Percentiles rank a stretch among this genome's conserved stretches.
phyloP scores from a whole-genome alignment of 1,140 invertebrate species.

The Armadillidium nasatum region DNA sequence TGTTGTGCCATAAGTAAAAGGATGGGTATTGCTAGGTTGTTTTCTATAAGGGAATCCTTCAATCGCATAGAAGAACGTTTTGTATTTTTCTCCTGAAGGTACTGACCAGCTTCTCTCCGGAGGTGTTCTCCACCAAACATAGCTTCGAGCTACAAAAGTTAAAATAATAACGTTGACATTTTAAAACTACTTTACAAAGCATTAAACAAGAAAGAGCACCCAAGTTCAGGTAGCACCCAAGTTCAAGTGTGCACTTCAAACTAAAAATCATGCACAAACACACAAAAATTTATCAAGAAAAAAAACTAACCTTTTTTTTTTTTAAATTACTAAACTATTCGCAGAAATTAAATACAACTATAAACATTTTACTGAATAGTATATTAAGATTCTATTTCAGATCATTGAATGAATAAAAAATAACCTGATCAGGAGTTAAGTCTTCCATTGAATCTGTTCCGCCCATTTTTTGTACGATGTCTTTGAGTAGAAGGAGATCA shows the following conservation, averaged over 20 bases:
- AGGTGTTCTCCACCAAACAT: conserved; percentile 85
- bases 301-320: too few relatives aligned
- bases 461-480: conserved; percentile 99
- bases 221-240: too few relatives aligned
- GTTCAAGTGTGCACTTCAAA: too few relatives aligned
- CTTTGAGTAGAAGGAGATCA: conserved; percentile 91
- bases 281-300: too few relatives aligned
- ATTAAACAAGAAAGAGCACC: too few relatives aligned
- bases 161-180: too few relatives aligned
- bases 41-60: conserved; percentile 87
- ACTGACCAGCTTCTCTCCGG: conserved; percentile 81
- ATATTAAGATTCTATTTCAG: too few relatives aligned
- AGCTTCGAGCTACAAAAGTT: conserved; percentile 54
- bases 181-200: too few relatives aligned
- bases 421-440: conserved; percentile 88
- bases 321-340: too few relatives aligned
- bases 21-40: conserved; percentile 85
- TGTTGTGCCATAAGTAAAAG: conserved; percentile 96
- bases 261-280: too few relatives aligned
- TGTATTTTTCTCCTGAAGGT: conserved; percentile 92
- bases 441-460: conserved; percentile 95
- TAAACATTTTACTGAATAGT: too few relatives aligned
- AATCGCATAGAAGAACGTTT: conserved; percentile 92
- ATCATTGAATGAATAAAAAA: not conserved
- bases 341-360: too few relatives aligned